Conservation (phyloP, 2,888 invertebrate species). For the Orchestes rusci region DNA sequence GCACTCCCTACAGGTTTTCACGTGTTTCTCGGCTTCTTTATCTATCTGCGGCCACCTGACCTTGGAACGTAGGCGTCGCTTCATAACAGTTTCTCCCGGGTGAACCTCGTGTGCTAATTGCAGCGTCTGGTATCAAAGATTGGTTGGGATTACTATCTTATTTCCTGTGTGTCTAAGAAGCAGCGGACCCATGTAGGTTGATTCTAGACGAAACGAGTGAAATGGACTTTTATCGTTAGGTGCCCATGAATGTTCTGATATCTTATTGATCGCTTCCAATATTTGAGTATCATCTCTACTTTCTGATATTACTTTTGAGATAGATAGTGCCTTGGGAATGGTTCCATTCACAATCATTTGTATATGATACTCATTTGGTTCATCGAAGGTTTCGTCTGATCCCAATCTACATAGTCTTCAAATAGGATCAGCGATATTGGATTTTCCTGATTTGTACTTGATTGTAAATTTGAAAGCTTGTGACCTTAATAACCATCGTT, state of each 20-base stretch:
- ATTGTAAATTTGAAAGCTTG: slow-evolving; percentile 25
- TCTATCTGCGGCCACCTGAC: slow-evolving; percentile 18
- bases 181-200: slow-evolving; percentile 25
- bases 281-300: slow-evolving; percentile 15
- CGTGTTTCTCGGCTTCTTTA: slow-evolving; percentile 8
- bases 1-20: slow-evolving; percentile 8
- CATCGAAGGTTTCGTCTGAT: too few species aligned
- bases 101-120: too few species aligned
- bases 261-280: slow-evolving; percentile 10
- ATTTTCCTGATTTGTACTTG: slow-evolving; percentile 25
- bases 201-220: slow-evolving; percentile 22
- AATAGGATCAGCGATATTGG: slow-evolving; percentile 30
- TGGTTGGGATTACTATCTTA: slow-evolving; percentile 25
- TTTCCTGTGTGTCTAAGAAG: slow-evolving; percentile 24
- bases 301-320: slow-evolving; percentile 1
- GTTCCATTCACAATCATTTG: too few species aligned
- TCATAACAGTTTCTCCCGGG: slow-evolving; percentile 24
- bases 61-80: slow-evolving; percentile 13
- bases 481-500: slow-evolving; percentile 27
- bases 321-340: too few species aligned
- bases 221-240: slow-evolving; percentile 21
- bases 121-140: too few species aligned
- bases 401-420: slow-evolving; percentile 27
- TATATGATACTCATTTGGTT: too few species aligned
- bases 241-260: slow-evolving; percentile 18